These are phyloP conservation scores for Asbolus verrucosus DNA, from an alignment of 1,140 invertebrate genomes.

Conservation along the genomic window DNA sequence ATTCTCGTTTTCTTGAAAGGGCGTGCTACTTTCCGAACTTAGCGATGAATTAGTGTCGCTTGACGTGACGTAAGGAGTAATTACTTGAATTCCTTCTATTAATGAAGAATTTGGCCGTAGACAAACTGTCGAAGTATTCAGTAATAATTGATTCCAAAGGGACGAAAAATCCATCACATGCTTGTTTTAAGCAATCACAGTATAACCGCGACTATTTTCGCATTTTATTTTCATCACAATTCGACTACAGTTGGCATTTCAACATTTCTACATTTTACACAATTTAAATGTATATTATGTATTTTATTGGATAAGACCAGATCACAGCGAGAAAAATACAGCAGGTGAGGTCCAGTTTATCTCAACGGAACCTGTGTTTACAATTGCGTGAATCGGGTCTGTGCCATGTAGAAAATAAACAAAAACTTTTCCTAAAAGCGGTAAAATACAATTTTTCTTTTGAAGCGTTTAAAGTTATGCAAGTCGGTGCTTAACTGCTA, in stretches of 20 bases:
- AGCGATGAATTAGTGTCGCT: constrained; percentile 37
- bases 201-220: too few relatives aligned
- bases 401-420: constrained; percentile 6
- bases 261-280: constrained; percentile 13
- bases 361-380: background rate
- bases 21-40: constrained; percentile 10
- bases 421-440: constrained; percentile 2
- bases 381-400: constrained; percentile 31
- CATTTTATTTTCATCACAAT: background rate
- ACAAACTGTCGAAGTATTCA: constrained; percentile 26
- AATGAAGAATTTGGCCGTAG: constrained; percentile 4
- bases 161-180: constrained; percentile 31
- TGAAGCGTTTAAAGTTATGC: too few relatives aligned
- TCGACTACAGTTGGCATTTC: background rate
- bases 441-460: constrained; percentile 21
- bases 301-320: constrained; percentile 31
- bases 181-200: background rate
- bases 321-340: constrained; percentile 20
- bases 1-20: constrained; percentile 18
- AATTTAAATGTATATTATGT: constrained; percentile 13
- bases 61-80: constrained; percentile 31
- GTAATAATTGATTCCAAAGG: constrained; percentile 32
- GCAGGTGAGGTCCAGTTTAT: background rate
- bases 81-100: constrained; percentile 27
- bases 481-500: too few relatives aligned